Conservation (phyloP, 2,797 vertebrate species). For the Morelia viridis region DNA sequence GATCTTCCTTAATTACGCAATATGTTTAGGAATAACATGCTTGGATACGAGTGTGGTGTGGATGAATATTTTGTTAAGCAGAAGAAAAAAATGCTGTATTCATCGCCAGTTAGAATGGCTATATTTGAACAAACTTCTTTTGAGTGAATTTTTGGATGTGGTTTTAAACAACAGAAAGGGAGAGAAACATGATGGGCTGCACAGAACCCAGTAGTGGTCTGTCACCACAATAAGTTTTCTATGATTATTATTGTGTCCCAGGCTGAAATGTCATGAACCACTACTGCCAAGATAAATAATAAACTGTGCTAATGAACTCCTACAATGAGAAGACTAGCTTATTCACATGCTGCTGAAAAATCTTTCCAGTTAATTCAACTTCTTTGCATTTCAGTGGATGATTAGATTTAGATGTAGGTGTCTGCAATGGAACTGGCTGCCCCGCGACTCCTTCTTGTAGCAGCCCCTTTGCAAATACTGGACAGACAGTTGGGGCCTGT, state of each 20-base stretch:
- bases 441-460: neutral
- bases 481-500: neutral
- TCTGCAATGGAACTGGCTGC: neutral
- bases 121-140: neutral
- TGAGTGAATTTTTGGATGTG: neutral
- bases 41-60: neutral
- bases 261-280: neutral
- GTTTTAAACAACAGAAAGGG: neutral
- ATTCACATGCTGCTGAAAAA: neutral
- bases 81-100: neutral
- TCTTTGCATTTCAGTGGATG: neutral
- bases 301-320: neutral
- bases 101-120: neutral
- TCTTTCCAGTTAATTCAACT: neutral
- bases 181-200: neutral
- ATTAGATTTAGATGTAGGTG: neutral
- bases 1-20: neutral
- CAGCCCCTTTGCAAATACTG: neutral
- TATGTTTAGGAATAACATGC: neutral
- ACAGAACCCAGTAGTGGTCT: neutral
- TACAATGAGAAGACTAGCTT: neutral
- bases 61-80: neutral
- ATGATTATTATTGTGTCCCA: neutral
- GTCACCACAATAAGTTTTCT: neutral
- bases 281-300: neutral